Evolutionary conservation across 2,797 vertebrate species (phyloP), one percentile per base, ranked within the genome.

Genomic region (Paedocypris micromegethes): DNA sequence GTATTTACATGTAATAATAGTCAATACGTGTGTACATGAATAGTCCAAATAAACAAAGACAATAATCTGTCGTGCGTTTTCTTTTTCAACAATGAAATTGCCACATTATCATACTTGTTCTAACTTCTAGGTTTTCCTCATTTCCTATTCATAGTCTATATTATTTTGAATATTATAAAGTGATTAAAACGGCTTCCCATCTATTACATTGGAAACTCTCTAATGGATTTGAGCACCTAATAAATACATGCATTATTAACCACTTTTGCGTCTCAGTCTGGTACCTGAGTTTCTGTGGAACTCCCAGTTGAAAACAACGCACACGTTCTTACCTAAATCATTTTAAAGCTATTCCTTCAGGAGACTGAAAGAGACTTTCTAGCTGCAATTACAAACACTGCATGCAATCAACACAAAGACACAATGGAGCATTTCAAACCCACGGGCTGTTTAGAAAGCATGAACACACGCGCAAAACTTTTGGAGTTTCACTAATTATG

Each of bases 401-500:
- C 6, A 49, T 54, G 48, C 6, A 9, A 37, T 72, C 62, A 40
- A 65, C 58, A 73, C 39, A 53, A 55, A 45, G 48, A 59, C 58
- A 46, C 69, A 62, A 78, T 69, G 51, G 40, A 73, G 62, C 2
- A 39, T 61, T 78, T 75, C 73, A 73, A 78, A 78, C 64, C 56
- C 41, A 65, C 52, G 8, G 5, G n/a, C 52, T 54, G 57, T 69
- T 75, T 78, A 65, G 64, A 60, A 72, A 45, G 47, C 37, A 40
- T 23, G 23, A 23, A 23, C 41, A 39, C 56, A 59, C 39, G 57
- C 64, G 48, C 48, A 63, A 51, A 49, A 4, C 70, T 59, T 62
- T 64, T 51, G 59, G 65, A 75, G 50, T 75, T 72, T 65, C 58
- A 47, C 41, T 72, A 75, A 73, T 75, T 79, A 79, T 63, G 81